These are phyloP conservation scores for Trissonchulus latispiculum DNA, from an alignment of 2,888 invertebrate species.

Conservation along the genomic window DNA sequence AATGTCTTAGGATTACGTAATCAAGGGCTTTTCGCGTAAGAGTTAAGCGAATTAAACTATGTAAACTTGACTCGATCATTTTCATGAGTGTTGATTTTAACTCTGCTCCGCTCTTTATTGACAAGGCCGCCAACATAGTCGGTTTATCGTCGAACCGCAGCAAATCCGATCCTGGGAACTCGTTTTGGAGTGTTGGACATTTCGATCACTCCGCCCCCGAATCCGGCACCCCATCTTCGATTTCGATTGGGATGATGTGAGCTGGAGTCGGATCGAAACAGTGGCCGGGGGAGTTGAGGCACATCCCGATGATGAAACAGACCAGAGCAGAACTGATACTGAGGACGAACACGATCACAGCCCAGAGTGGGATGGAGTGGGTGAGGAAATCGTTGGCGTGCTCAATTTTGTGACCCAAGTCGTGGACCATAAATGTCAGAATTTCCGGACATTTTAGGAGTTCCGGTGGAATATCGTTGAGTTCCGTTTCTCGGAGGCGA, in stretches of 20 bases:
- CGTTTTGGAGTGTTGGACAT: neutral
- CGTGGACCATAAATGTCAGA: neutral
- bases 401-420: neutral
- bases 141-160: too few species aligned
- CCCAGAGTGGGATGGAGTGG: neutral
- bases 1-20: too few species aligned
- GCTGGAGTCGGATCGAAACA: neutral
- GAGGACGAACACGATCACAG: neutral
- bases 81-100: too few species aligned
- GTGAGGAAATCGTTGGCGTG: neutral
- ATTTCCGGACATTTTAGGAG: neutral
- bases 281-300: neutral
- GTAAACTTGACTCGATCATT: too few species aligned
- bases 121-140: too few species aligned
- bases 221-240: neutral
- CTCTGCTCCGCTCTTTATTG: too few species aligned
- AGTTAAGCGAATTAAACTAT: too few species aligned
- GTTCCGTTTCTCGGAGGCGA: neutral
- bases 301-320: neutral
- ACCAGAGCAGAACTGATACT: neutral
- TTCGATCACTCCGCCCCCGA: neutral
- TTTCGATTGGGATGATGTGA: neutral
- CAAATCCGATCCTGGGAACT: neutral
- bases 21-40: too few species aligned
- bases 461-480: neutral